phyloP scores from a whole-genome alignment of 2,888 invertebrate genomes.

The Stenichneumon culpator region DNA sequence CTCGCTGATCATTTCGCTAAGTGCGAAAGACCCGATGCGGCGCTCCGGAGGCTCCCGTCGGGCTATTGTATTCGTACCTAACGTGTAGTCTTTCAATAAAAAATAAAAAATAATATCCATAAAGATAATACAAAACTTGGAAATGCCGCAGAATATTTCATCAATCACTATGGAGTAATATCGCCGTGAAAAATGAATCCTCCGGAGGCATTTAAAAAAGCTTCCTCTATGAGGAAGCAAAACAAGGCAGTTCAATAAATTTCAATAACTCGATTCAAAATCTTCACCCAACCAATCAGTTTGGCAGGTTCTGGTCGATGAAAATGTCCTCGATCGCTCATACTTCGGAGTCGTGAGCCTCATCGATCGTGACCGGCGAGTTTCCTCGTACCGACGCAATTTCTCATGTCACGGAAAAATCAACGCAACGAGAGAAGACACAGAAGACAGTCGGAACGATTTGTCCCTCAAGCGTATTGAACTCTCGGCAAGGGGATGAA shows the following conservation, averaged over 20 bases:
- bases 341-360: background rate
- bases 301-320: background rate
- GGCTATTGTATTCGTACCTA: constrained; percentile 27
- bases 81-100: constrained; percentile 47
- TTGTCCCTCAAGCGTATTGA: constrained; percentile 67
- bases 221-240: too few relatives aligned
- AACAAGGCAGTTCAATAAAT: background rate
- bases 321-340: background rate
- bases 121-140: constrained; percentile 2
- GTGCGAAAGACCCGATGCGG: constrained; percentile 73
- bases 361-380: background rate
- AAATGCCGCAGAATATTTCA: background rate
- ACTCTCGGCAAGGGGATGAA: constrained; percentile 35
- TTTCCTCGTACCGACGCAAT: background rate
- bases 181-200: background rate
- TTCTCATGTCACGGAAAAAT: constrained; percentile 33
- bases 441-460: constrained; percentile 62
- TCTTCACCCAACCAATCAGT: background rate
- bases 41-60: constrained; percentile 36
- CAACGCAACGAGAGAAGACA: constrained; percentile 60
- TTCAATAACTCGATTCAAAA: background rate
- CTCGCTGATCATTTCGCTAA: constrained; percentile 83
- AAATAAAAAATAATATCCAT: constrained; percentile 19
- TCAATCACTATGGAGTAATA: background rate
- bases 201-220: background rate